phyloP scores from a whole-genome alignment of 2,888 invertebrate genomes.

The Hirtodrosophila trivittata region DNA sequence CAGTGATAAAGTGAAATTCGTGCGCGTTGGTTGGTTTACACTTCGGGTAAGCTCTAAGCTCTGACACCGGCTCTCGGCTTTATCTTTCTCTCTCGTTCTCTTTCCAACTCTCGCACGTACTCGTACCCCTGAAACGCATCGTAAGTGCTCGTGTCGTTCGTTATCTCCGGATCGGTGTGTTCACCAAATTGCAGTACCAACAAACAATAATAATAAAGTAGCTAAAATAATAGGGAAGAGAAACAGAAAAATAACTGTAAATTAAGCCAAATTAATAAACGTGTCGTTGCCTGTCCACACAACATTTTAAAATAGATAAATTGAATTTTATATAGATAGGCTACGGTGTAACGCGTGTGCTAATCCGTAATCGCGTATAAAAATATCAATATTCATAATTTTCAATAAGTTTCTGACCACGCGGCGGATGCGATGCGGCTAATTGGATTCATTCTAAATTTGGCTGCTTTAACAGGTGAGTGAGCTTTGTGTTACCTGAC shows the following conservation, averaged over 20 bases:
- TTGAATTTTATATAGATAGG: constrained; percentile 22
- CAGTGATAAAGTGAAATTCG: constrained; percentile 73
- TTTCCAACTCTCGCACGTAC: constrained; percentile 6
- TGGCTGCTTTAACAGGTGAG: constrained; percentile 83
- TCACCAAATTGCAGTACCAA: constrained; percentile 33
- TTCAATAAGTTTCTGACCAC: constrained; percentile 11
- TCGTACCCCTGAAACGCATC: constrained; percentile 19
- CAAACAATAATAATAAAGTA: constrained; percentile 20
- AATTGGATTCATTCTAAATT: constrained; percentile 83
- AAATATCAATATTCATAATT: constrained; percentile 18
- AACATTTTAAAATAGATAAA: constrained; percentile 30
- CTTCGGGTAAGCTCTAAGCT: constrained; percentile 64
- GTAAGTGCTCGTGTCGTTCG: constrained; percentile 36
- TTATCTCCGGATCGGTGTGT: constrained; percentile 52
- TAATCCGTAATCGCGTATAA: not conserved
- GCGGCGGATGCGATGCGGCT: constrained; percentile 64
- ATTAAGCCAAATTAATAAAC: constrained; percentile 40
- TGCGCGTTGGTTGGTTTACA: constrained; percentile 68
- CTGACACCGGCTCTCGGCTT: constrained; percentile 57
- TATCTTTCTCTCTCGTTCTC: constrained; percentile 7
- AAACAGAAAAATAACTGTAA: constrained; percentile 16
- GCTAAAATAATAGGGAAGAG: not conserved
- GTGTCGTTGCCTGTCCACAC: constrained; percentile 14
- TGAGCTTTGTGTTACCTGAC: constrained; percentile 31
- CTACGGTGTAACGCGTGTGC: not conserved